Conservation (phyloP, 2,888 invertebrate genomes). For the Druceiella hillmani region DNA sequence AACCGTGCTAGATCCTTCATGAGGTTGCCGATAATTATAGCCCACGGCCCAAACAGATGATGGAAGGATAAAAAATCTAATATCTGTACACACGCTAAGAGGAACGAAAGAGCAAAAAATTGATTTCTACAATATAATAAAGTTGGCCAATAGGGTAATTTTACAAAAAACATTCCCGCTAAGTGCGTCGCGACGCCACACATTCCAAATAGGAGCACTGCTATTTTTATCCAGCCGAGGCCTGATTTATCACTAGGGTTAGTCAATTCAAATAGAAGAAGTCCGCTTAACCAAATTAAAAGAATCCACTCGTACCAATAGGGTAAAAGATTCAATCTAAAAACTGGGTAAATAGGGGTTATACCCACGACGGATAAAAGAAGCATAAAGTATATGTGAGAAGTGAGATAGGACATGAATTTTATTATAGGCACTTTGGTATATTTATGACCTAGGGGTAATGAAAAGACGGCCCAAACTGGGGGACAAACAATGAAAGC, state of each 20-base stretch:
- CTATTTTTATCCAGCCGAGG: constrained; percentile 88
- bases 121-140: constrained; percentile 95
- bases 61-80: constrained; percentile 98
- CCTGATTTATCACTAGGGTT: constrained; percentile 98
- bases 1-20: constrained; percentile 95
- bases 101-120: constrained; percentile 90
- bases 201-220: constrained; percentile 81
- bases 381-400: constrained; percentile 95
- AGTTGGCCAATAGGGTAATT: constrained; percentile 72
- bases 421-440: constrained; percentile 99
- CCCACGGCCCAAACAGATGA: constrained; percentile 99
- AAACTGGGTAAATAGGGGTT: constrained; percentile 80
- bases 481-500: constrained; percentile 92
- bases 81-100: constrained; percentile 96
- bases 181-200: constrained; percentile 88
- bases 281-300: constrained; percentile 90
- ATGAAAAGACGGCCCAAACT: constrained; percentile 92
- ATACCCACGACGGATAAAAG: constrained; percentile 87
- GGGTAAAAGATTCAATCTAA: constrained; percentile 73
- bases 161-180: constrained; percentile 66
- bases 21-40: constrained; percentile 95
- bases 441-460: constrained; percentile 91
- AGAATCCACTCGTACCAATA: constrained; percentile 97
- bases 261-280: constrained; percentile 92
- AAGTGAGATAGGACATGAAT: constrained; percentile 98